phyloP scores from a whole-genome alignment of 2,797 vertebrate species.

The Enteromius mattozi region DNA sequence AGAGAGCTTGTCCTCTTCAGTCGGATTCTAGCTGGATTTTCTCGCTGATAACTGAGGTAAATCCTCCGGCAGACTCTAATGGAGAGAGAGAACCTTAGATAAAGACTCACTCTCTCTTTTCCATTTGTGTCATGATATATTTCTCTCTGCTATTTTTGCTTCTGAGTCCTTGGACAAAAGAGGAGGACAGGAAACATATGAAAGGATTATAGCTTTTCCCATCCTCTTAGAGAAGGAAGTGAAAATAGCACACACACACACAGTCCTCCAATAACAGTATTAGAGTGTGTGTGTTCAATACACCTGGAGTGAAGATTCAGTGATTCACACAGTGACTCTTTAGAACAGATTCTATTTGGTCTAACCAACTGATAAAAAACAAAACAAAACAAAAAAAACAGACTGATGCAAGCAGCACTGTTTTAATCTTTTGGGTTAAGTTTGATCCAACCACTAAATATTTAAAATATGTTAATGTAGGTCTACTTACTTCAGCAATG shows the following conservation, averaged over 20 bases:
- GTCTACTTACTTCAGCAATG: not conserved
- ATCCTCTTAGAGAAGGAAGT: not conserved
- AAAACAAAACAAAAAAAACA: too few species aligned
- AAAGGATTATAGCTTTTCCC: not conserved
- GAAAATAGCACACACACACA: not conserved
- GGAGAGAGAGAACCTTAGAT: not conserved
- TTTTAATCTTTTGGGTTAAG: not conserved
- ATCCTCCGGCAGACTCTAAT: not conserved
- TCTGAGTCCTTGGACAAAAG: not conserved
- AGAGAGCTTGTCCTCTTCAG: not conserved
- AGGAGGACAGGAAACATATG: not conserved
- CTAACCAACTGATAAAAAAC: too few species aligned
- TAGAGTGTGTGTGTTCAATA: not conserved
- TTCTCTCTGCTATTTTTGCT: not conserved
- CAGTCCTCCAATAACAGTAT: too few species aligned
- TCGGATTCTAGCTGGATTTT: not conserved
- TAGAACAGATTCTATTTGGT: not conserved
- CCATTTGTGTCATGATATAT: not conserved
- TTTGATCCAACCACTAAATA: not conserved
- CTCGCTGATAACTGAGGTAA: not conserved
- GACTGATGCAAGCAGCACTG: not conserved
- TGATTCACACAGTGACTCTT: too few species aligned
- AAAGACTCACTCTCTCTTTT: conserved; percentile 1
- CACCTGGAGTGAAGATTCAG: not conserved
- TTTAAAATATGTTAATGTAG: not conserved